phyloP scores from a whole-genome alignment of 2,797 vertebrate genomes.

The Cheirogaleus major region DNA sequence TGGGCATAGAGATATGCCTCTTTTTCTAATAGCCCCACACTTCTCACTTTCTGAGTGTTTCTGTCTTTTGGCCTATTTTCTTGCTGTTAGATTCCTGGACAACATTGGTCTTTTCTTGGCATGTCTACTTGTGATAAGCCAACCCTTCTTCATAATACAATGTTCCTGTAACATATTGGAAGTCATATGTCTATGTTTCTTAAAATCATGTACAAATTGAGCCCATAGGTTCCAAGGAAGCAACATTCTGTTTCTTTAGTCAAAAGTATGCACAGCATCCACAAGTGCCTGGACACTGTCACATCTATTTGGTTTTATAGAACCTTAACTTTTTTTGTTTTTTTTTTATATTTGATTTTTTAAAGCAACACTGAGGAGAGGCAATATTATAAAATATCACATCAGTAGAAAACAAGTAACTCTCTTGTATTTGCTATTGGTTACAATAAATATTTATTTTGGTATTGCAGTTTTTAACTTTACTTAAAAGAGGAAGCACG shows the following conservation, averaged over 20 bases:
- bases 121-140: not conserved
- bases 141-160: not conserved
- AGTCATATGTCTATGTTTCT: not conserved
- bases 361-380: not conserved
- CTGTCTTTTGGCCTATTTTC: not conserved
- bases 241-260: not conserved
- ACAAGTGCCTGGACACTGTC: not conserved
- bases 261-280: not conserved
- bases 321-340: not conserved
- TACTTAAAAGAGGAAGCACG: not conserved
- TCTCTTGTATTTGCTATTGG: not conserved
- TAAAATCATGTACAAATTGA: not conserved
- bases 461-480: not conserved
- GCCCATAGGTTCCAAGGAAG: not conserved
- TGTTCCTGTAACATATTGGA: not conserved
- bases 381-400: not conserved
- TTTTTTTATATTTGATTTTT: not conserved
- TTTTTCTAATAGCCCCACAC: not conserved
- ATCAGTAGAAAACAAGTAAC: not conserved
- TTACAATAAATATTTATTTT: not conserved
- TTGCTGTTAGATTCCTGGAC: not conserved
- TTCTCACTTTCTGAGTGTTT: not conserved
- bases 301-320: not conserved
- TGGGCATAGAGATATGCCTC: not conserved
- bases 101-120: not conserved